Evolutionary conservation across 1,140 invertebrate species (phyloP).

Genomic region (Brachionus rotundiformis): DNA sequence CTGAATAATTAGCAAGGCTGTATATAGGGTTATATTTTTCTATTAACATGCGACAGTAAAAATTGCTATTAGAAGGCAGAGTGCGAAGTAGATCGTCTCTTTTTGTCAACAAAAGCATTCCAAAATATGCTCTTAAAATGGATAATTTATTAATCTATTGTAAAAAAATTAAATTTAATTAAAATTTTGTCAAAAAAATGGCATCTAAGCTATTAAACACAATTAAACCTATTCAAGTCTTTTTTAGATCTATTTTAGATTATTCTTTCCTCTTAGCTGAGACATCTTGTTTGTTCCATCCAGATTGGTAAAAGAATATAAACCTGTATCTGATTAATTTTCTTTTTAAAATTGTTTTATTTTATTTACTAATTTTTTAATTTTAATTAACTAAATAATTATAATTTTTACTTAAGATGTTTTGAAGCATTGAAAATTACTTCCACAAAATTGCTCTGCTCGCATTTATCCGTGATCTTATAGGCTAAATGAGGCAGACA

Average conservation of each 20-base stretch:
- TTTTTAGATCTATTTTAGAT: too few relatives aligned
- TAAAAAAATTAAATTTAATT: too few relatives aligned
- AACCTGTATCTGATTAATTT: neutral
- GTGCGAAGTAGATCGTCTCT: neutral
- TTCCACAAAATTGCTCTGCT: conserved; percentile 39
- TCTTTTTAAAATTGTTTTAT: too few relatives aligned
- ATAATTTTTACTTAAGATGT: conserved; percentile 25
- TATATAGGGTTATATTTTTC: conserved; percentile 30
- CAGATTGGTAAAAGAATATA: too few relatives aligned
- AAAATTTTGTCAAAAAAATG: too few relatives aligned
- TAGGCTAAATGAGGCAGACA: conserved; percentile 46
- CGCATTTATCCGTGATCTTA: neutral
- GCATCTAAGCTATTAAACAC: too few relatives aligned
- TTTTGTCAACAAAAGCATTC: neutral
- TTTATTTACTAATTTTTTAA: too few relatives aligned
- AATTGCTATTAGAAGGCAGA: conserved; percentile 27
- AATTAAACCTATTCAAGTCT: too few relatives aligned
- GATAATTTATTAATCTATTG: too few relatives aligned
- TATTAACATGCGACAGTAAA: neutral
- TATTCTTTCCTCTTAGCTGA: too few relatives aligned
- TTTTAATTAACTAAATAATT: too few relatives aligned
- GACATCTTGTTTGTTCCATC: too few relatives aligned
- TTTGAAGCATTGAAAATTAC: conserved; percentile 33
- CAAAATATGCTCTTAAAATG: conserved; percentile 44
- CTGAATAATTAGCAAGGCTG: conserved; percentile 17